Conservation (phyloP, 2,888 invertebrate genomes). For the Choreutis nemorana region DNA sequence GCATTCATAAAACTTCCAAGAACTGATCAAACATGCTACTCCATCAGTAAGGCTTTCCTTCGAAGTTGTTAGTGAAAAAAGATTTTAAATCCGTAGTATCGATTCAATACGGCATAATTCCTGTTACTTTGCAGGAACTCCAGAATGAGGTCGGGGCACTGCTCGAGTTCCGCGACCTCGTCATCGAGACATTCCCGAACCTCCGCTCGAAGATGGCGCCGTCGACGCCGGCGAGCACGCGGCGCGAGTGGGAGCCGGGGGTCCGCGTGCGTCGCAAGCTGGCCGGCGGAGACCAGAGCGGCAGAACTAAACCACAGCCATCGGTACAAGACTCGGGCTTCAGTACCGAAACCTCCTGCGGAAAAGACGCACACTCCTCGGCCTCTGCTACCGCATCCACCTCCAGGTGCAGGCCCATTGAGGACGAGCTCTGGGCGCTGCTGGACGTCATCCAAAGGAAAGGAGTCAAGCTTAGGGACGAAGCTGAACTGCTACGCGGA, state of each 20-base stretch:
- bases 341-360: conserved; percentile 87
- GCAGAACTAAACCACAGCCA: conserved; percentile 69
- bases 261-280: conserved; percentile 75
- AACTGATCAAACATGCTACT: too few species aligned
- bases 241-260: conserved; percentile 83
- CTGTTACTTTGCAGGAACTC: conserved; percentile 67
- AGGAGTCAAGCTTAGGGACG: conserved; percentile 74
- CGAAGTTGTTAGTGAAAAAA: too few species aligned
- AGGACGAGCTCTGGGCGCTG: conserved; percentile 86
- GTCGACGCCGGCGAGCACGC: conserved; percentile 59
- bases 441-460: conserved; percentile 86
- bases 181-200: conserved; percentile 93
- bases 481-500: conserved; percentile 72
- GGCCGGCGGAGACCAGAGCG: conserved; percentile 48
- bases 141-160: conserved; percentile 93
- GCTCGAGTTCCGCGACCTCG: conserved; percentile 91
- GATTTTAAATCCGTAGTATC: too few species aligned
- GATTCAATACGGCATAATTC: neutral
- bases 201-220: conserved; percentile 86
- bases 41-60: too few species aligned
- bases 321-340: conserved; percentile 85
- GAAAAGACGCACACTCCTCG: conserved; percentile 80
- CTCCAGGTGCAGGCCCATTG: conserved; percentile 60
- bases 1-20: too few species aligned
- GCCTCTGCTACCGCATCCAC: conserved; percentile 66